These are phyloP conservation scores for Drosophila tanythrix DNA, from an alignment of 2,888 invertebrate species.

Conservation along the genomic window DNA sequence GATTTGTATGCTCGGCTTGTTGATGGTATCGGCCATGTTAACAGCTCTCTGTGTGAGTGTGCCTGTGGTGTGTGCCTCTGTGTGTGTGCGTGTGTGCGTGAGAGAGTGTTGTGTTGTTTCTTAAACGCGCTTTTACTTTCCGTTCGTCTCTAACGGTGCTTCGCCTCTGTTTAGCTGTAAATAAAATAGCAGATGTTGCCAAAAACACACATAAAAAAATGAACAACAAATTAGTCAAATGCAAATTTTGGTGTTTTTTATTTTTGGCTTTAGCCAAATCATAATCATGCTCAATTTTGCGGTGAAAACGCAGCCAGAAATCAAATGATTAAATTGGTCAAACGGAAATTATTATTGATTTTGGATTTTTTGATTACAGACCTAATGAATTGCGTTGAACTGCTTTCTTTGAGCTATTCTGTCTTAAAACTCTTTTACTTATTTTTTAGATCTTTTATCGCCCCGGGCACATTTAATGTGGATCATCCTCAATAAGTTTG, in stretches of 20 bases:
- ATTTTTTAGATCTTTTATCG: slow-evolving; percentile 8
- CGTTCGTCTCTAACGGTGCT: slow-evolving; percentile 60
- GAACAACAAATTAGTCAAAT: slow-evolving; percentile 45
- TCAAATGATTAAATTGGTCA: slow-evolving; percentile 24
- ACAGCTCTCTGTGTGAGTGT: slow-evolving; percentile 8
- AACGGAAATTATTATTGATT: slow-evolving; percentile 16
- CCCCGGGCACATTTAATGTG: slow-evolving; percentile 20
- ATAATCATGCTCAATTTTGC: slow-evolving; percentile 45
- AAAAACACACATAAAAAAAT: slow-evolving; percentile 27
- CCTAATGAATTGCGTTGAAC: slow-evolving; percentile 34
- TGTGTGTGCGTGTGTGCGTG: slow-evolving; percentile 2
- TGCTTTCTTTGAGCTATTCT: slow-evolving; percentile 46
- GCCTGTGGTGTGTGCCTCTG: slow-evolving; percentile 1
- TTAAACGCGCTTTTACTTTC: slow-evolving; percentile 71
- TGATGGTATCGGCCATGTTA: slow-evolving; percentile 81
- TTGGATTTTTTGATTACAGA: slow-evolving; percentile 18
- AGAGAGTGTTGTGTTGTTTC: slow-evolving; percentile 14
- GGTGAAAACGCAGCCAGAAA: slow-evolving; percentile 44
- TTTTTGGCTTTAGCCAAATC: slow-evolving; percentile 17
- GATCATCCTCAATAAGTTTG: slow-evolving; percentile 19
- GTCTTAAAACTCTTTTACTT: slow-evolving; percentile 19
- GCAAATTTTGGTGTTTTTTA: slow-evolving; percentile 31
- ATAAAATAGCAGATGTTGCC: slow-evolving; percentile 19
- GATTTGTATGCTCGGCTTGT: slow-evolving; percentile 82
- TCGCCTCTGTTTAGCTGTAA: slow-evolving; percentile 55